Evolutionary conservation across 2,888 invertebrate species (phyloP).

Genomic region (Halocaridina rubra): DNA sequence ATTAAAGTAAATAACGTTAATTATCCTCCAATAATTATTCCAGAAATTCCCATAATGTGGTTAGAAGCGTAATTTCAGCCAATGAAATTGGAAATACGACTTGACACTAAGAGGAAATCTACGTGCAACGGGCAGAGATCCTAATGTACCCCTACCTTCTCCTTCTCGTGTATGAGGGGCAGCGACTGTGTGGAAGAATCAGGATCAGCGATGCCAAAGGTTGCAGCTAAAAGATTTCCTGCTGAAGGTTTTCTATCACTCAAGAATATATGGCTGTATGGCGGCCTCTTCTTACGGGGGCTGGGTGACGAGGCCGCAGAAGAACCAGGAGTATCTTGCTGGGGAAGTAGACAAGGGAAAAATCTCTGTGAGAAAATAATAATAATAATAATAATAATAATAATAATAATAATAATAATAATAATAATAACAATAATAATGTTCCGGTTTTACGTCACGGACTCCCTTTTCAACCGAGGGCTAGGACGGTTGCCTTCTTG

Average conservation of each 20-base stretch:
- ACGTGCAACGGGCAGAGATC: too few relatives aligned
- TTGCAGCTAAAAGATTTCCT: conserved; percentile 41
- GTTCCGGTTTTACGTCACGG: too few relatives aligned
- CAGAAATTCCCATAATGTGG: too few relatives aligned
- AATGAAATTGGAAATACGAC: too few relatives aligned
- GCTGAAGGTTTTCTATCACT: conserved; percentile 44
- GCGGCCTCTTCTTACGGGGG: conserved; percentile 32
- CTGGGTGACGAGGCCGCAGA: conserved; percentile 35
- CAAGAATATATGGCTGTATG: conserved; percentile 47
- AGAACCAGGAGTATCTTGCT: not conserved
- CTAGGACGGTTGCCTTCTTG: not conserved
- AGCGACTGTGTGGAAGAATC: conserved; percentile 45
- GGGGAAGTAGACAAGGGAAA: not conserved
- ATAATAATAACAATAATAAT: not conserved
- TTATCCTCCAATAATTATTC: too few relatives aligned
- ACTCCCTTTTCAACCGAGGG: too few relatives aligned
- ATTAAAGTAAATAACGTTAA: too few relatives aligned
- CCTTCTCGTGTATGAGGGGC: conserved; percentile 43
- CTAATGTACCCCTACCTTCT: conserved; percentile 45
- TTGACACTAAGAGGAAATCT: too few relatives aligned
- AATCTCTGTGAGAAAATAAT: too few relatives aligned
- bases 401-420: not conserved
- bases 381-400: not conserved
- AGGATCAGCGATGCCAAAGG: conserved; percentile 43
- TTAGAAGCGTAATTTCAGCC: too few relatives aligned